phyloP scores from a whole-genome alignment of 2,797 vertebrate species.

The Botia kubotai region DNA sequence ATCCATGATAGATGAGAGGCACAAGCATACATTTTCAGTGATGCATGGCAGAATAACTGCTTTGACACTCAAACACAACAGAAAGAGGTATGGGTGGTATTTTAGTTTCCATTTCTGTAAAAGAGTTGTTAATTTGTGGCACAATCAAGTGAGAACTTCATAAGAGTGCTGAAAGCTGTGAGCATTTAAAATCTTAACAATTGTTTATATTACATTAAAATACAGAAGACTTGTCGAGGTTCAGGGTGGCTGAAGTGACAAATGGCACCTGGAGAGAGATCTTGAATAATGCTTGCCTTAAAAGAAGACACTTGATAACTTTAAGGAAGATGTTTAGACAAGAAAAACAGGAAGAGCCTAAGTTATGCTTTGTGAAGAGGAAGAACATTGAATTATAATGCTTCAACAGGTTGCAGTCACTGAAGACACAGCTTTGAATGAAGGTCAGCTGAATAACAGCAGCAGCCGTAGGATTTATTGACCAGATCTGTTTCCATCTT shows the following conservation, averaged over 20 bases:
- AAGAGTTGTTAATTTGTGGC: slow-evolving; percentile 30
- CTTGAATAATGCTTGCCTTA: slow-evolving; percentile 33
- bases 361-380: slow-evolving; percentile 47
- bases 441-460: slow-evolving; percentile 23
- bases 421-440: slow-evolving; percentile 11
- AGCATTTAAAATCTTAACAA: slow-evolving; percentile 15
- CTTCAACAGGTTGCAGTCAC: slow-evolving; percentile 36
- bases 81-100: not conserved
- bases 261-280: slow-evolving; percentile 5
- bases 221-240: not conserved
- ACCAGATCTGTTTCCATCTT: slow-evolving; percentile 11
- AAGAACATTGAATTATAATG: slow-evolving; percentile 44
- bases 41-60: slow-evolving; percentile 39
- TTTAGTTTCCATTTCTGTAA: slow-evolving; percentile 22
- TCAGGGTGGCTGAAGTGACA: not conserved
- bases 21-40: not conserved
- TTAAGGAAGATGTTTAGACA: slow-evolving; percentile 13
- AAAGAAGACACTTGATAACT: slow-evolving; percentile 35
- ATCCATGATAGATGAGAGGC: slow-evolving; percentile 17
- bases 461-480: slow-evolving; percentile 28
- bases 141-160: slow-evolving; percentile 27
- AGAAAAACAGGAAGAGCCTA: slow-evolving; percentile 45
- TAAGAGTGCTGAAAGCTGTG: not conserved
- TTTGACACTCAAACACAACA: slow-evolving; percentile 4
- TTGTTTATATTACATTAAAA: slow-evolving; percentile 9